Conservation (phyloP, 1,140 invertebrate genomes). For the Atta colombica region DNA sequence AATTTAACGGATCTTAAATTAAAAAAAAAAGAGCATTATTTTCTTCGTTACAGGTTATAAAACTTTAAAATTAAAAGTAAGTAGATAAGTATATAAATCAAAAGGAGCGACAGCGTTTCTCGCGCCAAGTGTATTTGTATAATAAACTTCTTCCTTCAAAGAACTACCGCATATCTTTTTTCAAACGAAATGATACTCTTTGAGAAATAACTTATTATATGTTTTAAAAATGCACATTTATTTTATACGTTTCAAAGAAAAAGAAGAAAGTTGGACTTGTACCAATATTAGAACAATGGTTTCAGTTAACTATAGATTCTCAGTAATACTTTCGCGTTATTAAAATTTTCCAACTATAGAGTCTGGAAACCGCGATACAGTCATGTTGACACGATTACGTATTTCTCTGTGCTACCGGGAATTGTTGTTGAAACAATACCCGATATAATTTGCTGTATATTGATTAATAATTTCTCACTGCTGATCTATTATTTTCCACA, state of each 20-base stretch:
- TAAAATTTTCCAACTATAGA: constrained; percentile 27
- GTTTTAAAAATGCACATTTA: constrained; percentile 18
- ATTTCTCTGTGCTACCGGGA: neutral
- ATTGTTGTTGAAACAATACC: constrained; percentile 16
- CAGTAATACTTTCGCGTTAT: neutral
- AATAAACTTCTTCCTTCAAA: constrained; percentile 35
- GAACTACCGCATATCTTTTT: constrained; percentile 12
- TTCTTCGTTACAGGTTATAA: constrained; percentile 25
- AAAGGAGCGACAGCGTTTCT: constrained; percentile 8
- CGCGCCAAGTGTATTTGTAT: constrained; percentile 40
- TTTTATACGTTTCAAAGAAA: neutral
- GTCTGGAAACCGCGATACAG: constrained; percentile 3
- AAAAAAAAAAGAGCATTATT: constrained; percentile 4
- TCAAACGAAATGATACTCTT: constrained; percentile 1
- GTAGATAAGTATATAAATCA: constrained; percentile 17
- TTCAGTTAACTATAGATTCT: neutral
- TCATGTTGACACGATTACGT: constrained; percentile 33
- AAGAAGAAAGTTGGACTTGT: constrained; percentile 2
- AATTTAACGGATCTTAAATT: constrained; percentile 28
- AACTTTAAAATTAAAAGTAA: constrained; percentile 52
- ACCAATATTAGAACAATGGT: neutral
- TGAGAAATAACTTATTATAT: constrained; percentile 36
- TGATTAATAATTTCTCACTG: constrained; percentile 14
- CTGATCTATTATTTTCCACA: constrained; percentile 40
- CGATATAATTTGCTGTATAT: constrained; percentile 15